Conservation (phyloP, 2,797 vertebrate species). For the Rhinichthys osculus region DNA sequence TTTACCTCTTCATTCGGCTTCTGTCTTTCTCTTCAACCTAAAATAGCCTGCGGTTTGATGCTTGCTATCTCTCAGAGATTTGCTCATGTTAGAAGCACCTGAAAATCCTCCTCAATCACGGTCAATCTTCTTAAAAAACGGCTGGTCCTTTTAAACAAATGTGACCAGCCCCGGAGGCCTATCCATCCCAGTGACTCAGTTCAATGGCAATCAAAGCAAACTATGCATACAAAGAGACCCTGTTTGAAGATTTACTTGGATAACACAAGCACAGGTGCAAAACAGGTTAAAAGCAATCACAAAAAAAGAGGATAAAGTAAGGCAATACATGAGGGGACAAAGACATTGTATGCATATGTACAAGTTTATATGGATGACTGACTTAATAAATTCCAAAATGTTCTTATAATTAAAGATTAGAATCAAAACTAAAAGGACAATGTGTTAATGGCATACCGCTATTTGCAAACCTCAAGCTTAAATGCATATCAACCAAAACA, state of each 20-base stretch:
- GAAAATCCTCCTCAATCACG: constrained; percentile 64
- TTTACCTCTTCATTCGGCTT: constrained; percentile 39
- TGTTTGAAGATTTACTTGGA: constrained; percentile 52
- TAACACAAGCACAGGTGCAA: constrained; percentile 31
- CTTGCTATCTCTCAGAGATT: constrained; percentile 56
- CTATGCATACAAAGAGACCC: constrained; percentile 47
- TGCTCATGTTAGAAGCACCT: constrained; percentile 45
- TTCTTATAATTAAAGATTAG: not conserved
- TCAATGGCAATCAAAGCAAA: constrained; percentile 57
- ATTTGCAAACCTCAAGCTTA: constrained; percentile 1
- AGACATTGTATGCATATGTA: not conserved
- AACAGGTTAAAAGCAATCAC: constrained; percentile 22
- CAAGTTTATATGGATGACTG: not conserved
- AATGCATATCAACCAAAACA: constrained; percentile 1
- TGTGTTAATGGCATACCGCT: not conserved
- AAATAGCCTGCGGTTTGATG: constrained; percentile 48
- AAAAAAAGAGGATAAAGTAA: not conserved
- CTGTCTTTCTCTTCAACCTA: constrained; percentile 42
- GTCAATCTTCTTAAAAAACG: constrained; percentile 64
- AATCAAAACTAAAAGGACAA: not conserved
- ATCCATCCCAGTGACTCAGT: constrained; percentile 52
- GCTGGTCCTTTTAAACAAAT: constrained; percentile 54
- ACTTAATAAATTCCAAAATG: not conserved
- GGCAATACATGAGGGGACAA: not conserved
- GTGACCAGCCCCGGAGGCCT: constrained; percentile 37